phyloP scores from a whole-genome alignment of 2,888 invertebrate species.

The Acanthococcus lagerstroemiae region DNA sequence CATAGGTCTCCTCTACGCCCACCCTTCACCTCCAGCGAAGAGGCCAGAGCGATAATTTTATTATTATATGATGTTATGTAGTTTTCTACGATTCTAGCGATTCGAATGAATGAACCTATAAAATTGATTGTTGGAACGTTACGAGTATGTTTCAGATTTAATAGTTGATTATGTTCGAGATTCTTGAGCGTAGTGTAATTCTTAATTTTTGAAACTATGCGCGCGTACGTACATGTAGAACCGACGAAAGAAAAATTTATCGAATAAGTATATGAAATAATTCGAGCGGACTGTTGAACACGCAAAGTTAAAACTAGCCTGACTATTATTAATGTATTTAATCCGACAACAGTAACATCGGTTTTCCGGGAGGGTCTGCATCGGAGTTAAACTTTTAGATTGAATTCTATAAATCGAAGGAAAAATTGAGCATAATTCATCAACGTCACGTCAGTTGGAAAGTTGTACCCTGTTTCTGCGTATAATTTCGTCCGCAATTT shows the following conservation, averaged over 20 bases:
- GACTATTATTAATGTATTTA: conserved; percentile 27
- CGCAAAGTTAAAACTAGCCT: conserved; percentile 16
- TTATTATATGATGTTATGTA: too few relatives aligned
- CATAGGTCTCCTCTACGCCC: too few relatives aligned
- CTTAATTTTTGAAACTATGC: too few relatives aligned
- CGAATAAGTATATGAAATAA: not conserved
- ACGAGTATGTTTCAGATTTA: too few relatives aligned
- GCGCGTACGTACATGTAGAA: too few relatives aligned
- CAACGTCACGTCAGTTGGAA: conserved; percentile 22
- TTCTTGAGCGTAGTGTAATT: too few relatives aligned
- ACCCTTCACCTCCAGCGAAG: too few relatives aligned
- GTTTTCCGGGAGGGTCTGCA: not conserved
- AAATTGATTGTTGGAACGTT: too few relatives aligned
- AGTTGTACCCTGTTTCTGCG: not conserved
- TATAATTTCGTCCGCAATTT: conserved; percentile 18
- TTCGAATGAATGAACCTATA: too few relatives aligned
- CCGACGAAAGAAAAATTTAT: not conserved
- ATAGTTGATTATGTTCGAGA: too few relatives aligned
- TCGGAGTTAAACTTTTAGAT: conserved; percentile 18
- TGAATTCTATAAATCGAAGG: conserved; percentile 27
- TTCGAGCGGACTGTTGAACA: conserved; percentile 9
- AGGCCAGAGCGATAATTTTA: too few relatives aligned
- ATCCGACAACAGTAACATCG: conserved; percentile 14
- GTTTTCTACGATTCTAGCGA: too few relatives aligned
- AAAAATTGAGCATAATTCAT: conserved; percentile 27